These are phyloP conservation scores for Cryptotermes secundus DNA, from an alignment of 1,140 invertebrate species.

Conservation along the genomic window DNA sequence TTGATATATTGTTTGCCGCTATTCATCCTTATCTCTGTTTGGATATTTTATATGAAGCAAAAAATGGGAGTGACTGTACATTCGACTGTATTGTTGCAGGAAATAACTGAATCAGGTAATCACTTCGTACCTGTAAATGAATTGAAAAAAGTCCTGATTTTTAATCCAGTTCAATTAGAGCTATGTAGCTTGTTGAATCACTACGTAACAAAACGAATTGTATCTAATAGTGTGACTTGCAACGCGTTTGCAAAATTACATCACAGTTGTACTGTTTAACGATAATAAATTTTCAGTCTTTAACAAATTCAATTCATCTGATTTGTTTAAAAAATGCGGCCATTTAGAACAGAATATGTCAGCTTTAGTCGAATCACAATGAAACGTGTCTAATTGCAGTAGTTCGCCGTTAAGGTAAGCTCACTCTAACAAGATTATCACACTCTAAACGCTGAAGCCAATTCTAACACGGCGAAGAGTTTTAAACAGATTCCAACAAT, in stretches of 20 bases:
- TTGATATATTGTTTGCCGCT: too few relatives aligned
- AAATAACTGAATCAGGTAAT: too few relatives aligned
- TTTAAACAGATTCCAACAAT: background rate
- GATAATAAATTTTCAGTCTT: background rate
- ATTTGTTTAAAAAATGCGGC: background rate
- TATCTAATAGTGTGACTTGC: too few relatives aligned
- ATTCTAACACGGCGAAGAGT: background rate
- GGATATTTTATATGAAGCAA: too few relatives aligned
- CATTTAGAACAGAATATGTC: conserved; percentile 5
- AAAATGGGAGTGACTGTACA: too few relatives aligned
- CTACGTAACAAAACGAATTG: too few relatives aligned
- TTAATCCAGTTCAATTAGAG: too few relatives aligned
- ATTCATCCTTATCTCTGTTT: too few relatives aligned
- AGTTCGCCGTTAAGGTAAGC: background rate
- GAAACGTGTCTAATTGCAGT: background rate
- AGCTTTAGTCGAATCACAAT: background rate
- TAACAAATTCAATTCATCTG: background rate
- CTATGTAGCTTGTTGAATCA: too few relatives aligned
- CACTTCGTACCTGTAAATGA: too few relatives aligned
- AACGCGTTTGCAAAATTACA: background rate
- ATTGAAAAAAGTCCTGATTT: too few relatives aligned
- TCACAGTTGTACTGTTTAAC: background rate
- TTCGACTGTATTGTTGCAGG: too few relatives aligned
- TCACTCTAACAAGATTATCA: background rate
- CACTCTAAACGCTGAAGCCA: background rate